These are phyloP conservation scores for Nomada flava DNA, from an alignment of 2,888 invertebrate genomes.

Conservation along the genomic window DNA sequence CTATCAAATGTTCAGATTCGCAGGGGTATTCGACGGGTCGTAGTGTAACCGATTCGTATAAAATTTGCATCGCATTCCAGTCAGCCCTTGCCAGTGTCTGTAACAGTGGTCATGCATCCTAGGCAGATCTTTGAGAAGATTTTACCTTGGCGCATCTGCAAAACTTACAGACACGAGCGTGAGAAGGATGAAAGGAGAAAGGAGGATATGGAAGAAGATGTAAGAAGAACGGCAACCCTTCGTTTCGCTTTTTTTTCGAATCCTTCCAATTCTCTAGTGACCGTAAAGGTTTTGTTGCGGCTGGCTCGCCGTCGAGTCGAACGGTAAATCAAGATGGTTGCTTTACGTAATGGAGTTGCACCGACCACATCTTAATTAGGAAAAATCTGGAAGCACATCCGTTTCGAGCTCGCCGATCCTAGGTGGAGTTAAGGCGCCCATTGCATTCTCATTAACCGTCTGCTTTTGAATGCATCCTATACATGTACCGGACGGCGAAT, in stretches of 20 bases:
- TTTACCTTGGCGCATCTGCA: conserved; percentile 56
- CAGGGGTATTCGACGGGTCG: conserved; percentile 49
- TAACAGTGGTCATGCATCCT: conserved; percentile 60
- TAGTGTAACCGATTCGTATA: conserved; percentile 69
- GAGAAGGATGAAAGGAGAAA: conserved; percentile 15
- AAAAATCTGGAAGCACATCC: conserved; percentile 73
- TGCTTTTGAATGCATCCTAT: conserved; percentile 66
- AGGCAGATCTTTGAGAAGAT: conserved; percentile 57
- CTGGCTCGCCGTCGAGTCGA: conserved; percentile 52
- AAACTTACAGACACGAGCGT: conserved; percentile 47
- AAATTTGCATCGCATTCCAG: conserved; percentile 73
- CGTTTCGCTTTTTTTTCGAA: conserved; percentile 46
- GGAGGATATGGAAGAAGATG: conserved; percentile 5
- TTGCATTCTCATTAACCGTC: conserved; percentile 76
- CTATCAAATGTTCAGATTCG: conserved; percentile 63
- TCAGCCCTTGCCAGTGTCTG: conserved; percentile 51
- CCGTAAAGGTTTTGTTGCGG: conserved; percentile 64
- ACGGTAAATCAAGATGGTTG: conserved; percentile 76
- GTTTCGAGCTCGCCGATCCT: conserved; percentile 72
- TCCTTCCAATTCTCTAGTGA: conserved; percentile 57
- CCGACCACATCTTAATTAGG: conserved; percentile 76
- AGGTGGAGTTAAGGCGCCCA: conserved; percentile 73
- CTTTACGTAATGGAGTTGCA: conserved; percentile 77
- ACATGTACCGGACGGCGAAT: conserved; percentile 32
- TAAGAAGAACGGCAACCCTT: conserved; percentile 36